Conservation (phyloP, 2,797 vertebrate genomes). For the Anguilla marmorata region DNA sequence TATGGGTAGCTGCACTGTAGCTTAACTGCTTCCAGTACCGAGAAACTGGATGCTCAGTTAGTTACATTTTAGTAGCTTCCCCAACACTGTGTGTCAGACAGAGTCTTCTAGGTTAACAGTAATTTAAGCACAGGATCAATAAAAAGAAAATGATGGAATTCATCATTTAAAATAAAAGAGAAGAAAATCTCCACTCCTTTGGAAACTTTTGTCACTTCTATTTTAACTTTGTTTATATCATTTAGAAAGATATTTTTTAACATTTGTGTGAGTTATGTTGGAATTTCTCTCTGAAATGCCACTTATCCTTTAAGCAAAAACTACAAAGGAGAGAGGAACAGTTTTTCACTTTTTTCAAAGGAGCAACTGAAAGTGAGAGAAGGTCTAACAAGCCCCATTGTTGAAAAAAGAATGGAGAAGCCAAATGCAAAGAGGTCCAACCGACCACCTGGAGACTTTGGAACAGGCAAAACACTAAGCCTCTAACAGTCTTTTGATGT, state of each 20-base stretch:
- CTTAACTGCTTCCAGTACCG: too few relatives aligned
- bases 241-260: conserved; percentile 22
- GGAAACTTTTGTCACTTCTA: background rate
- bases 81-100: conserved; percentile 75
- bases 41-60: too few relatives aligned
- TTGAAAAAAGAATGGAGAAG: conserved; percentile 55
- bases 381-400: conserved; percentile 32
- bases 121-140: conserved; percentile 72
- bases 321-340: conserved; percentile 27
- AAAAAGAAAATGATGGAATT: conserved; percentile 58
- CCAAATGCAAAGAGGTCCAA: conserved; percentile 65
- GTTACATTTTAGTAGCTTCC: conserved; percentile 24
- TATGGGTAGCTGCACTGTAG: too few relatives aligned
- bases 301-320: background rate
- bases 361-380: conserved; percentile 8
- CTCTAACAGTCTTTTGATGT: conserved; percentile 29
- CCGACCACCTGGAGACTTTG: conserved; percentile 63
- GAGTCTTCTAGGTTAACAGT: conserved; percentile 87
- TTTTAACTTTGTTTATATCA: background rate
- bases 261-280: background rate
- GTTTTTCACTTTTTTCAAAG: background rate
- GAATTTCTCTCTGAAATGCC: background rate
- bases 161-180: conserved; percentile 43
- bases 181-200: conserved; percentile 29
- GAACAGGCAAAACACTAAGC: conserved; percentile 61